These are phyloP conservation scores for Hyposoter dolosus DNA, from an alignment of 2,888 invertebrate genomes.

Conservation along the genomic window DNA sequence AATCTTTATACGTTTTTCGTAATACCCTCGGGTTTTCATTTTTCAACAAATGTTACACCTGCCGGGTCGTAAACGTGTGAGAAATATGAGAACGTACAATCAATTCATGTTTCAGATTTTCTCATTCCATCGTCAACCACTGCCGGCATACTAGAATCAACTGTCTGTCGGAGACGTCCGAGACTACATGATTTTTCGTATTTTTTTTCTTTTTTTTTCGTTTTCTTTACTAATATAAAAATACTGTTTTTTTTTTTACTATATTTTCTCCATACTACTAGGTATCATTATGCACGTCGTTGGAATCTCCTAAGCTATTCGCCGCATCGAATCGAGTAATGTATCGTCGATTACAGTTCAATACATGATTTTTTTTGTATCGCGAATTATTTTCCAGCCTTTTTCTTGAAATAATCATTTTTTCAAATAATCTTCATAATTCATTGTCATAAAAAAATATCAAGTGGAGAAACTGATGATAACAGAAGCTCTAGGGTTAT, in stretches of 20 bases:
- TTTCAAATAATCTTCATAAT: neutral
- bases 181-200: conserved; percentile 51
- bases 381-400: neutral
- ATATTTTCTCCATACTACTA: conserved; percentile 75
- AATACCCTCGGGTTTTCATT: conserved; percentile 49
- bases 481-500: neutral
- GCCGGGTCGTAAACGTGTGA: conserved; percentile 16
- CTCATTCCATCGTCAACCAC: conserved; percentile 46
- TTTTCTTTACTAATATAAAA: conserved; percentile 78
- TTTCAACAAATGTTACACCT: conserved; percentile 23
- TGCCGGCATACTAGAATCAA: conserved; percentile 52
- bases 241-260: conserved; percentile 81
- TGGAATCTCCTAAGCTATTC: conserved; percentile 74
- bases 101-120: neutral
- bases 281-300: conserved; percentile 77
- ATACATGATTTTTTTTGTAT: conserved; percentile 2
- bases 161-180: conserved; percentile 59
- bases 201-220: conserved; percentile 27
- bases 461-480: neutral
- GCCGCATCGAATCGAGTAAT: conserved; percentile 60
- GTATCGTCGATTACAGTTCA: conserved; percentile 51
- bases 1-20: conserved; percentile 38
- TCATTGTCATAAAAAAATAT: neutral
- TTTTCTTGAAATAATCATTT: neutral
- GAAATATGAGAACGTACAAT: conserved; percentile 46